These are phyloP conservation scores for Pluvialis apricaria DNA, from an alignment of 2,113 vertebrate genomes.

Conservation along the genomic window DNA sequence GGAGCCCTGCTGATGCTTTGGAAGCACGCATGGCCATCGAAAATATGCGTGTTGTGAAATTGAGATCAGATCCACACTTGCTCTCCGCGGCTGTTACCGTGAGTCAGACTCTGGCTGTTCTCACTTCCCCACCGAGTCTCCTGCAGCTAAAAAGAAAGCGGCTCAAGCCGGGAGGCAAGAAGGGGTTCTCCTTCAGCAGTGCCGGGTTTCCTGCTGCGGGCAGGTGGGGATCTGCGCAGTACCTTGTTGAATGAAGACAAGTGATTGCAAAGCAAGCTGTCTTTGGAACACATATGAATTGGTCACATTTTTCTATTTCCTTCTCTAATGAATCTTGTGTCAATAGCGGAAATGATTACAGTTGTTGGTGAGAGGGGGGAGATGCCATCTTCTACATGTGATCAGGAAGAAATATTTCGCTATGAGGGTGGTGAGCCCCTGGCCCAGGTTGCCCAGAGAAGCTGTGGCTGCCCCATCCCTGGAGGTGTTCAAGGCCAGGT, in stretches of 20 bases:
- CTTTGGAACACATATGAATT: rapidly evolving
- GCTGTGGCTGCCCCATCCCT: too few relatives aligned
- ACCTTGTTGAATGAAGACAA: neutral
- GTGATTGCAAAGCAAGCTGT: neutral
- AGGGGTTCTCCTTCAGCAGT: neutral
- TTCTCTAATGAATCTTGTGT: neutral
- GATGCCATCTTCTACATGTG: neutral
- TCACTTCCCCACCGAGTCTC: neutral
- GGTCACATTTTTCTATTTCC: neutral
- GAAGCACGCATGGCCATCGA: rapidly evolving
- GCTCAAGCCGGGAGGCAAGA: neutral
- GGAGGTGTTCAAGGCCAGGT: too few relatives aligned
- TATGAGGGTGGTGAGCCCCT: too few relatives aligned
- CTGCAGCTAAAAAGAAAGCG: neutral
- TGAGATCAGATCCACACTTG: neutral
- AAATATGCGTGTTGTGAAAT: rapidly evolving
- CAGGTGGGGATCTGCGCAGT: neutral
- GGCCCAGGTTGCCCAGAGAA: too few relatives aligned
- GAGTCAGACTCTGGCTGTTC: neutral
- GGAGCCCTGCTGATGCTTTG: neutral
- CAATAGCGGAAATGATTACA: neutral
- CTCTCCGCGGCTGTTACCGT: rapidly evolving
- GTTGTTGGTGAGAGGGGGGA: neutral
- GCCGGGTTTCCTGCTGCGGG: neutral
- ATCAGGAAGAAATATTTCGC: too few relatives aligned